Evolutionary conservation across 2,113 vertebrate genomes (phyloP).

Genomic region (Nannobrachium achirus): DNA sequence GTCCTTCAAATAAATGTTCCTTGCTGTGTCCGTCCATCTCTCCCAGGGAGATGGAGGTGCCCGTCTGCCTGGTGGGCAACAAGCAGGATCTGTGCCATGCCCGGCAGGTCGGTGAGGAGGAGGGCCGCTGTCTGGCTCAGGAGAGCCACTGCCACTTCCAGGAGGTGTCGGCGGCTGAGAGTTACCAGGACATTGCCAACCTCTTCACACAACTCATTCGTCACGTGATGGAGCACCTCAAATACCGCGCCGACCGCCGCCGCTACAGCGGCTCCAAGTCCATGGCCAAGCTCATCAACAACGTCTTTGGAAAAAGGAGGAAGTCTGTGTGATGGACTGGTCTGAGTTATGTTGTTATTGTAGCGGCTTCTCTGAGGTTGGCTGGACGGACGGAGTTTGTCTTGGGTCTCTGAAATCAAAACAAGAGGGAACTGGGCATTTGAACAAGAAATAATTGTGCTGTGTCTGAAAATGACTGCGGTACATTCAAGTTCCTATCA

Average conservation of each 20-base stretch:
- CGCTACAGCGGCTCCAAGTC: conserved; percentile 82
- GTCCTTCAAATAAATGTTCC: too few species aligned
- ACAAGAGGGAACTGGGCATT: conserved; percentile 7
- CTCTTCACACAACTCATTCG: conserved; percentile 81
- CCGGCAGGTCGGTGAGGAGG: conserved; percentile 78
- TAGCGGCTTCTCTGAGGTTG: not conserved
- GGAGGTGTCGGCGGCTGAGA: conserved; percentile 81
- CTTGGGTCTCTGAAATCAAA: not conserved
- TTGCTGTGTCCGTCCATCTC: not conserved
- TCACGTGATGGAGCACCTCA: conserved; percentile 76
- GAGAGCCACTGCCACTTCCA: conserved; percentile 77
- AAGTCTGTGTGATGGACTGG: conserved; percentile 73
- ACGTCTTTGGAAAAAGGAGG: conserved; percentile 82
- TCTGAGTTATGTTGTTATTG: not conserved
- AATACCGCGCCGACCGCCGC: conserved; percentile 70
- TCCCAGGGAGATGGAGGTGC: conserved; percentile 69
- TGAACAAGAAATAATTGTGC: not conserved
- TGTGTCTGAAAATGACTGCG: not conserved
- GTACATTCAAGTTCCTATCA: too few species aligned
- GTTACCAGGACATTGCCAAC: conserved; percentile 77
- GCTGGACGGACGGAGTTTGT: conserved; percentile 5
- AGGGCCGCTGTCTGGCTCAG: conserved; percentile 71
- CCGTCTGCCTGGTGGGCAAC: conserved; percentile 80
- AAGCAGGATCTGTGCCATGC: conserved; percentile 81
- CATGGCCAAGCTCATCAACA: conserved; percentile 83